Conservation (phyloP, 30 jellyfish, hydroid and myxozoan species). For the Nemopilema nomurai region DNA sequence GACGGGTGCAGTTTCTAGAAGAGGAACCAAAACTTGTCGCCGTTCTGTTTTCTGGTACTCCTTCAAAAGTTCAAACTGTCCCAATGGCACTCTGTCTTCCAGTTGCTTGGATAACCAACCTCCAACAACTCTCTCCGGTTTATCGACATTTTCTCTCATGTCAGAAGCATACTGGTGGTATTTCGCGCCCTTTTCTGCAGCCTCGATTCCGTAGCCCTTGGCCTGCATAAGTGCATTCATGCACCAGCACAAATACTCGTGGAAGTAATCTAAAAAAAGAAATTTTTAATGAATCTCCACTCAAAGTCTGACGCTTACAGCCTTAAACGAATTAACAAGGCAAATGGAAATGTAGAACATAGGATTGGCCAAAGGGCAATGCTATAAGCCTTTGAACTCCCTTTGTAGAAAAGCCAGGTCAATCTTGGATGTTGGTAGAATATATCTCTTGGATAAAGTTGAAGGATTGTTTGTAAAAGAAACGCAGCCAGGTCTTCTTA, state of each 20-base stretch:
- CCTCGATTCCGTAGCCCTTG: conserved; percentile 4
- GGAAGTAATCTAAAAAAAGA: conserved; percentile 30
- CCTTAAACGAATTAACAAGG: not conserved
- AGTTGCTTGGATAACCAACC: not conserved
- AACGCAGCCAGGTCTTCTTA: no score
- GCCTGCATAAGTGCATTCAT: conserved; percentile 41
- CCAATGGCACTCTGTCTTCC: not conserved
- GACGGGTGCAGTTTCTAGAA: conserved; percentile 3
- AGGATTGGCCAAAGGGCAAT: no score
- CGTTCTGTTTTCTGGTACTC: conserved; percentile 15
- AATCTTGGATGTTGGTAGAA: no score
- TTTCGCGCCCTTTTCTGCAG: not conserved
- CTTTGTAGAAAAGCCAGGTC: no score
- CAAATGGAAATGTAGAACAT: not conserved
- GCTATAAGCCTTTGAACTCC: no score
- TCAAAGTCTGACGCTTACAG: not conserved
- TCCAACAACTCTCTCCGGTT: not conserved
- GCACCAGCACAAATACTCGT: conserved; percentile 42
- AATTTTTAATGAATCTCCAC: no score
- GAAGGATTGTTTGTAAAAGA: no score
- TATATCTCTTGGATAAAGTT: no score
- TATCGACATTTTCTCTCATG: not conserved
- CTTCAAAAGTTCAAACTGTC: conserved; percentile 6
- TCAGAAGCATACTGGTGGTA: conserved; percentile 13
- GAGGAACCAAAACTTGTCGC: conserved; percentile 19